A percentile compares a stretch with the other conserved stretches of the same genome.
Evolutionary conservation across 2,113 vertebrate genomes (phyloP).

Genomic region (Pavo muticus): DNA sequence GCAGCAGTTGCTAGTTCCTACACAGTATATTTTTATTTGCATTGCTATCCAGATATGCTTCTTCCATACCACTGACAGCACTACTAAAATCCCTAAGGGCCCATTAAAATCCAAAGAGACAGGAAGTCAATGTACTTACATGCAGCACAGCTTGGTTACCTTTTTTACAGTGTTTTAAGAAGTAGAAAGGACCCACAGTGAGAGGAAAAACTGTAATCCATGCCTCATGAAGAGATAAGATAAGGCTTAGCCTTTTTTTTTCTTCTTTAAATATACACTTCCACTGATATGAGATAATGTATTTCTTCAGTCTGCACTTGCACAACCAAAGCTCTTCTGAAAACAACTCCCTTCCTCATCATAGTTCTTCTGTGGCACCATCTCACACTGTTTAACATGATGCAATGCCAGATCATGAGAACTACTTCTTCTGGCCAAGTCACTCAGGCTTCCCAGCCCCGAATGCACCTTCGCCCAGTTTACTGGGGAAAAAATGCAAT

Average conservation of each 20-base stretch:
- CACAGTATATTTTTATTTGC: not conserved
- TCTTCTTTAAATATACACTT: not conserved
- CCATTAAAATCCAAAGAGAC: not conserved
- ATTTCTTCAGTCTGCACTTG: not conserved
- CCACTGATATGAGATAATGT: not conserved
- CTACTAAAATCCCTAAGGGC: not conserved
- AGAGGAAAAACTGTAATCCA: not conserved
- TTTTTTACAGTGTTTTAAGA: not conserved
- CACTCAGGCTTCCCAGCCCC: not conserved
- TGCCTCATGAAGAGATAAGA: not conserved
- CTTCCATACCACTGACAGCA: not conserved
- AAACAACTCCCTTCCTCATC: not conserved
- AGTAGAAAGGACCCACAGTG: not conserved
- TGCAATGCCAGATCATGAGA: not conserved
- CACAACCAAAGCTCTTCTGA: not conserved
- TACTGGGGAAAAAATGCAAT: not conserved
- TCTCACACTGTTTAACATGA: not conserved
- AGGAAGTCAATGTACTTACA: not conserved
- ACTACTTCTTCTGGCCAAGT: not conserved
- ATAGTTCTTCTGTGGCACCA: constrained; percentile 7
- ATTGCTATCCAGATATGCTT: not conserved
- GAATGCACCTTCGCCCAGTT: not conserved
- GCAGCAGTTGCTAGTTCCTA: not conserved
- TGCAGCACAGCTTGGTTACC: not conserved
- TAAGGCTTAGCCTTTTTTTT: not conserved